Conservation (phyloP, 2,888 invertebrate species). For the Molorchus minor region DNA sequence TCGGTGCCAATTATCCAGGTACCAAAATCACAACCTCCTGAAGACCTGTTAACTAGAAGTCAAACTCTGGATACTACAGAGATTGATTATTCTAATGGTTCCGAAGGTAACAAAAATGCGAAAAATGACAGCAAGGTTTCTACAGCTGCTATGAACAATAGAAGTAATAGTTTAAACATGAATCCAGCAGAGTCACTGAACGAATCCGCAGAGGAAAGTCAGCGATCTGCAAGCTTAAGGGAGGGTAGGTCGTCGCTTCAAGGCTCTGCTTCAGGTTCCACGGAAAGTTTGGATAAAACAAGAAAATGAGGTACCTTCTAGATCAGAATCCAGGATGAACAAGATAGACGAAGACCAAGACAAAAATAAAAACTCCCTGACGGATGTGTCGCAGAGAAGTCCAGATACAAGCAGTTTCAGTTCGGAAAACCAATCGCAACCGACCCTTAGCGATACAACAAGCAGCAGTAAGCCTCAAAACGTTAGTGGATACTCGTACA, state of each 20-base stretch:
- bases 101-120: slow-evolving; percentile 59
- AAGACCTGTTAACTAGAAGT: slow-evolving; percentile 47
- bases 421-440: slow-evolving; percentile 58
- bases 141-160: slow-evolving; percentile 64
- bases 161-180: slow-evolving; percentile 67
- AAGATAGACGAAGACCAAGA: slow-evolving; percentile 52
- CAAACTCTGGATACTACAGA: slow-evolving; percentile 58
- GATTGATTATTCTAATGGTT: slow-evolving; percentile 52
- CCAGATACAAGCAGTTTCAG: slow-evolving; percentile 44
- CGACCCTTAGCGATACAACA: slow-evolving; percentile 58
- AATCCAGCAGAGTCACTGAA: slow-evolving; percentile 63
- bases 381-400: slow-evolving; percentile 52
- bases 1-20: slow-evolving; percentile 48
- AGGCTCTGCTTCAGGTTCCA: slow-evolving; percentile 41
- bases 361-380: slow-evolving; percentile 39
- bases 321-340: slow-evolving; percentile 56
- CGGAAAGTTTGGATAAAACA: slow-evolving; percentile 49
- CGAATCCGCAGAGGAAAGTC: slow-evolving; percentile 66
- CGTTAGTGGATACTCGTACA: no score
- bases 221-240: slow-evolving; percentile 64
- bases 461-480: slow-evolving; percentile 17
- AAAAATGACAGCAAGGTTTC: slow-evolving; percentile 44
- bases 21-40: slow-evolving; percentile 40
- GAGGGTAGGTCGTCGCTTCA: slow-evolving; percentile 50
- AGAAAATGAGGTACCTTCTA: slow-evolving; percentile 46